A percentile compares a stretch with the other conserved stretches of the same genome.
Evolutionary conservation across 2,888 invertebrate genomes (phyloP).

Genomic region (Harpagoxenus sublaevis): DNA sequence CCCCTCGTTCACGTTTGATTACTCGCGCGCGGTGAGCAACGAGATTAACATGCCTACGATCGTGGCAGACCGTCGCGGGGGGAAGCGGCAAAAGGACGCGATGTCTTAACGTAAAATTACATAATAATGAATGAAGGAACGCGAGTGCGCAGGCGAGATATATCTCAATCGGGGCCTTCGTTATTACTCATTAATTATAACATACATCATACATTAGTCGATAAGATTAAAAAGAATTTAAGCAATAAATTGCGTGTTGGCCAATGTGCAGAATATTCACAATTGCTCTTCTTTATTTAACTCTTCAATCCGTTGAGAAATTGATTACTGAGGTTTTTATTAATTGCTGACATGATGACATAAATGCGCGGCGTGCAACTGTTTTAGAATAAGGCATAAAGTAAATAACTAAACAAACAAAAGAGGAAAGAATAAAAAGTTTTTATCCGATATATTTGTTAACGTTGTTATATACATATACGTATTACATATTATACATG

Average conservation of each 20-base stretch:
- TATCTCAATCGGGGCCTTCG: conserved; percentile 30
- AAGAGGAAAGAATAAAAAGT: not conserved
- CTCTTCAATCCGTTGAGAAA: not conserved
- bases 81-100: conserved; percentile 35
- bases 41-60: conserved; percentile 31
- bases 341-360: not conserved
- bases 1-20: conserved; percentile 41
- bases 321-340: not conserved
- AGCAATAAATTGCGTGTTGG: conserved; percentile 6
- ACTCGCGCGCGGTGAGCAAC: conserved; percentile 6
- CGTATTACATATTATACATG: not conserved
- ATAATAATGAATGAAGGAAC: conserved; percentile 24
- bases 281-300: not conserved
- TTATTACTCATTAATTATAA: conserved; percentile 36
- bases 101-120: conserved; percentile 50
- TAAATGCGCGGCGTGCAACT: not conserved
- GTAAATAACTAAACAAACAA: not conserved
- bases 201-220: not conserved
- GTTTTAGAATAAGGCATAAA: not conserved
- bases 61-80: not conserved
- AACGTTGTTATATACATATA: not conserved
- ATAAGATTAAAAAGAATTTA: conserved; percentile 7
- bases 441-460: not conserved
- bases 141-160: not conserved
- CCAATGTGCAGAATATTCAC: not conserved